phyloP scores from a whole-genome alignment of 2,797 vertebrate species.

The Taeniopygia guttata region DNA sequence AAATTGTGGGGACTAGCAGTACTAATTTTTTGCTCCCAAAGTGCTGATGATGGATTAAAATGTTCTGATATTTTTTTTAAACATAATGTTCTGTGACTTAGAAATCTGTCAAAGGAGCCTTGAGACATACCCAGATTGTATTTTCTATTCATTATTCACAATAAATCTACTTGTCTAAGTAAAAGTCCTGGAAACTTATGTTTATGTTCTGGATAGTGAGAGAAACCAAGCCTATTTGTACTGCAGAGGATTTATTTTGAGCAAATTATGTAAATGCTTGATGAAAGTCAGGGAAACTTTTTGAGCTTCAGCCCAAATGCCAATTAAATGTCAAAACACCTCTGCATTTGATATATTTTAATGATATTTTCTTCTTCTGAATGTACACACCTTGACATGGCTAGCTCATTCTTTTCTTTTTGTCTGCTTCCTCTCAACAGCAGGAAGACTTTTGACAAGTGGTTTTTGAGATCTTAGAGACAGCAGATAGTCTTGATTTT shows the following conservation, averaged over 20 bases:
- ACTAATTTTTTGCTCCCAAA: not conserved
- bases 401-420: not conserved
- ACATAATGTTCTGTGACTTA: not conserved
- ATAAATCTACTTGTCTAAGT: slow-evolving; percentile 1
- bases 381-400: not conserved
- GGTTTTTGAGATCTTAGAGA: slow-evolving; percentile 13
- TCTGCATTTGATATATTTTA: slow-evolving; percentile 2
- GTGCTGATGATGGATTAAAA: not conserved
- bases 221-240: slow-evolving; percentile 18
- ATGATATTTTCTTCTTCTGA: not conserved
- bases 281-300: not conserved
- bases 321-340: slow-evolving; percentile 50
- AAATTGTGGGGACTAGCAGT: not conserved
- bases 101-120: not conserved
- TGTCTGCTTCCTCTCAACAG: not conserved
- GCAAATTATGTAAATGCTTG: slow-evolving; percentile 45
- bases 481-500: not conserved
- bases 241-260: slow-evolving; percentile 8
- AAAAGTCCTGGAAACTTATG: not conserved
- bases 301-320: not conserved
- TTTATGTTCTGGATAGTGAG: not conserved
- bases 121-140: not conserved
- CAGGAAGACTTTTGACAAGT: not conserved
- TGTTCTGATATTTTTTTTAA: not conserved
- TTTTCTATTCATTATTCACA: slow-evolving; percentile 37